Base-by-base conservation (phyloP, 2,888 invertebrate genomes). In the Metacarcinus magister region DNA sequence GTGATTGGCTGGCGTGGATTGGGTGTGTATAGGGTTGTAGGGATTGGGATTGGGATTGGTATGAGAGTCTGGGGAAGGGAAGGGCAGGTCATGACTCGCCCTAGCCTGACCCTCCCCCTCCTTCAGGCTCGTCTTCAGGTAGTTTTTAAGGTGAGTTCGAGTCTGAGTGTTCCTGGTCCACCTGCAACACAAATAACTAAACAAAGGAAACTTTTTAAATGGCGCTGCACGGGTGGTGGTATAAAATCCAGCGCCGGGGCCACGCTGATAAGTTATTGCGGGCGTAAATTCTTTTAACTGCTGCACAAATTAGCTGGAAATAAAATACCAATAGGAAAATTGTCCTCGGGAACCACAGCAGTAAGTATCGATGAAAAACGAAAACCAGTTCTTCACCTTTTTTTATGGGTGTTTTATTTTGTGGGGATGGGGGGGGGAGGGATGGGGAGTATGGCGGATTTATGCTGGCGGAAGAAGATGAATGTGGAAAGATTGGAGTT, bases 271-370 rank as follows among this genome's bases (percentile, higher is more conserved):
- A 82, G 13, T 82, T 82, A 82, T 82, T 82, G 32, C 82, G 13
- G 82, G 82, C 82, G 82, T 82, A 82, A 82, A 82, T 82, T 82
- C 28, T 82, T 28, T 82, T 82, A 82, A 82, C 82, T 82, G 82
- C 32, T 7, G 82, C 82, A 82, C 82, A 82, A 82, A 82, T 82
- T 82, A 82, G 82, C 82, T 82, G 82, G 82, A 82, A 82, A 82
- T 82, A 82, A 82, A 82, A 82, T 82, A 82, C 82, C 82, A 82
- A 82, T 82, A 82, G 82, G 82, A 82, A 82, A 82, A 82, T 82
- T 82, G 82, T 82, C 82, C 82, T 82, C 82, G 28, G 82, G 82
- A 82, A 82, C 82, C 82, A 82, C 82, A 82, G 82, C 82, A 82
- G 82, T 82, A 82, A 82, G 82, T 82, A 82, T 82, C 82, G 82